These are phyloP conservation scores for Hermaeophaga mercurialis DNA, from an alignment of 2,888 invertebrate species.

Conservation along the genomic window DNA sequence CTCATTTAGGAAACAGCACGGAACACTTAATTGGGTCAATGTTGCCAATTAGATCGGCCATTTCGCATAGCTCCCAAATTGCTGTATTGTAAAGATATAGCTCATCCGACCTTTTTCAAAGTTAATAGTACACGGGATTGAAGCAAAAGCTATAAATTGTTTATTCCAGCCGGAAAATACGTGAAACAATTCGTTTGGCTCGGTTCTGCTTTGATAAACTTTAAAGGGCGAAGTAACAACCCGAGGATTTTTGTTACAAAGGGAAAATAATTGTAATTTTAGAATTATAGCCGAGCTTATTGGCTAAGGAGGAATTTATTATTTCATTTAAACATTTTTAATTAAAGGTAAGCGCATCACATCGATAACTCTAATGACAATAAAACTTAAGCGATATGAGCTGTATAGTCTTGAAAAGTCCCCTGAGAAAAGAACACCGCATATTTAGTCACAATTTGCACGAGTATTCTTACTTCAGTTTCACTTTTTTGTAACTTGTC, in stretches of 20 bases:
- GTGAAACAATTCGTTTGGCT: slow-evolving; percentile 19
- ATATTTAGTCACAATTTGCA: too few species aligned
- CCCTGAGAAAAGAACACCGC: too few species aligned
- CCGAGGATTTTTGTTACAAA: slow-evolving; percentile 13
- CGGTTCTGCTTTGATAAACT: slow-evolving; percentile 3
- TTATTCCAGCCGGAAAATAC: slow-evolving; percentile 28
- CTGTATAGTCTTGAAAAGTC: too few species aligned
- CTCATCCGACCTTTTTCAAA: slow-evolving; percentile 22
- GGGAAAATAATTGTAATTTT: slow-evolving; percentile 7
- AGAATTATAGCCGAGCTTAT: slow-evolving; percentile 2
- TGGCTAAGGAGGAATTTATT: background rate
- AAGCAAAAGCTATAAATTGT: slow-evolving; percentile 31
- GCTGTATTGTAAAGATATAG: slow-evolving; percentile 30
- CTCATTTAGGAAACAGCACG: slow-evolving; percentile 18
- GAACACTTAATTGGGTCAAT: slow-evolving; percentile 29
- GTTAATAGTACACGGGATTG: slow-evolving; percentile 25
- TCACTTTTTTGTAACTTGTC: too few species aligned
- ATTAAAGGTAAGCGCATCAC: too few species aligned
- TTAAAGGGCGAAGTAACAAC: slow-evolving; percentile 2
- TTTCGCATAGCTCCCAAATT: slow-evolving; percentile 43
- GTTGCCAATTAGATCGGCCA: slow-evolving; percentile 44
- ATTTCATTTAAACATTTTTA: background rate
- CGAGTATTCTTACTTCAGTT: too few species aligned
- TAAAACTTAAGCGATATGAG: too few species aligned
- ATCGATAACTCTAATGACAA: too few species aligned